Conservation (phyloP, 1,140 invertebrate genomes). For the Intoshia linei region DNA sequence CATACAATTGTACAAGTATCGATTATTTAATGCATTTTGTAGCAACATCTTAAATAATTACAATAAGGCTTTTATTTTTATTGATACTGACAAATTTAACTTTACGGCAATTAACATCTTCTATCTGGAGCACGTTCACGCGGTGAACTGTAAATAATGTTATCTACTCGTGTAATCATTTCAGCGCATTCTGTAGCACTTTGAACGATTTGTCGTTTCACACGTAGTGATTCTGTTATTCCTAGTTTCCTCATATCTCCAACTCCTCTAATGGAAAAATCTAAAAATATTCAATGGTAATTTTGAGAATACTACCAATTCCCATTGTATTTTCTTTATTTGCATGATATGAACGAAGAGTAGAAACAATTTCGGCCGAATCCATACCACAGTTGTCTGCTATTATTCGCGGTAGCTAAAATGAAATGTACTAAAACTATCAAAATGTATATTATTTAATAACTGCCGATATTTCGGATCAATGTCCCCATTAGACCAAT, state of each 20-base stretch:
- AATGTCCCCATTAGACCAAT: too few relatives aligned
- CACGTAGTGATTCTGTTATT: slow-evolving; percentile 74
- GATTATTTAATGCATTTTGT: too few relatives aligned
- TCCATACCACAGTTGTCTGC: slow-evolving; percentile 95
- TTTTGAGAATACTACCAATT: too few relatives aligned
- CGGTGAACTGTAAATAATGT: slow-evolving; percentile 74
- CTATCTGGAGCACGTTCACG: slow-evolving; percentile 47
- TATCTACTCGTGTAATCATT: slow-evolving; percentile 87
- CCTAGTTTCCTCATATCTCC: slow-evolving; percentile 56
- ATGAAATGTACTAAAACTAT: background rate
- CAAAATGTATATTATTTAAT: too few relatives aligned
- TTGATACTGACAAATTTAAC: slow-evolving; percentile 7
- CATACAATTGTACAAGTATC: background rate
- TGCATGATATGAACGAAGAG: slow-evolving; percentile 54
- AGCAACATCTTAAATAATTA: slow-evolving; percentile 9
- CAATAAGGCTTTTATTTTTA: slow-evolving; percentile 8
- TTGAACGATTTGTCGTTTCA: slow-evolving; percentile 67
- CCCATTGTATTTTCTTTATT: slow-evolving; percentile 41
- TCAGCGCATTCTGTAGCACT: slow-evolving; percentile 85
- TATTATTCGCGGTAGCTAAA: slow-evolving; percentile 57
- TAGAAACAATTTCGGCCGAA: slow-evolving; percentile 59
- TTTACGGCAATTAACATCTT: slow-evolving; percentile 18
- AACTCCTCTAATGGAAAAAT: slow-evolving; percentile 50
- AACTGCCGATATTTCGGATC: too few relatives aligned
- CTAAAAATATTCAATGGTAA: too few relatives aligned